phyloP scores from a whole-genome alignment of 2,888 invertebrate genomes.

The Hypomecis punctinalis region DNA sequence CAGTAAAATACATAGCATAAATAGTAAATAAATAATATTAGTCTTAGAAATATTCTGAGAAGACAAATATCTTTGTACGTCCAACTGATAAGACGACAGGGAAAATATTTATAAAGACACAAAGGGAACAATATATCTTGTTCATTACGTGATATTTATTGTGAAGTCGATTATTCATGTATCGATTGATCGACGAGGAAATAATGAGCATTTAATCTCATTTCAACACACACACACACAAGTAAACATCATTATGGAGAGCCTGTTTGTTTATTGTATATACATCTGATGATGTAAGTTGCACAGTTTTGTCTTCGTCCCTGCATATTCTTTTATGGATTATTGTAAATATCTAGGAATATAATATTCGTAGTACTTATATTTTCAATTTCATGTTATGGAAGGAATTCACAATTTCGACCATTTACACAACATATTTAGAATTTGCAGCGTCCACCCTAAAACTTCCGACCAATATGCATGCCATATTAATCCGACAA shows the following conservation, averaged over 20 bases:
- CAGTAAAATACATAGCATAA: neutral
- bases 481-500: no score
- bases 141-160: neutral
- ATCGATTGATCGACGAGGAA: neutral
- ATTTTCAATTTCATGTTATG: no score
- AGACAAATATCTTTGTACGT: neutral
- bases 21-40: neutral
- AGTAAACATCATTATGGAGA: neutral
- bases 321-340: no score
- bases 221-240: neutral
- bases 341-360: no score
- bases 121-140: slow-evolving; percentile 12
- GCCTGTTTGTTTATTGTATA: neutral
- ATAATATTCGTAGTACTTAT: no score
- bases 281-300: neutral
- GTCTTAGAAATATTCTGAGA: neutral
- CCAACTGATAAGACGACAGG: neutral
- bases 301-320: neutral
- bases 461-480: no score
- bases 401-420: no score
- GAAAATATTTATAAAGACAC: slow-evolving; percentile 14
- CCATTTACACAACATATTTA: no score
- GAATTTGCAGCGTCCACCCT: no score
- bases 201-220: neutral
- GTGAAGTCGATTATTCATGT: neutral